These are phyloP conservation scores for Sclerodermus sp. DNA, from an alignment of 2,888 invertebrate genomes.

Conservation along the genomic window DNA sequence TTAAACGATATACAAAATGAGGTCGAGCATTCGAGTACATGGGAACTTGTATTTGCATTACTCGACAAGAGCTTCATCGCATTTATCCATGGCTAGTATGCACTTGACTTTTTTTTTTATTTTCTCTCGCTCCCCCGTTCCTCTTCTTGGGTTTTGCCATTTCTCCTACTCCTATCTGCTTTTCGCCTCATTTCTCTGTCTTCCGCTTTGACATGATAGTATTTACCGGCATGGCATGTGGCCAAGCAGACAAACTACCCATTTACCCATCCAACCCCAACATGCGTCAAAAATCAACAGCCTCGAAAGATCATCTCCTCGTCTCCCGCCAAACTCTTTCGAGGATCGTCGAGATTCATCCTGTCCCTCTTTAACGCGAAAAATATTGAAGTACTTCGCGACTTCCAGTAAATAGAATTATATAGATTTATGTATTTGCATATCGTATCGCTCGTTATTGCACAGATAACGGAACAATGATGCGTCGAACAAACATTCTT, in stretches of 20 bases:
- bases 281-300: too few relatives aligned
- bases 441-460: too few relatives aligned
- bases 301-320: too few relatives aligned
- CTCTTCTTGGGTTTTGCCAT: slow-evolving; percentile 2
- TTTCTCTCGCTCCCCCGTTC: background rate
- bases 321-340: too few relatives aligned
- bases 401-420: too few relatives aligned
- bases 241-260: slow-evolving; percentile 27
- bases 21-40: slow-evolving; percentile 21
- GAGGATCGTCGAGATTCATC: too few relatives aligned
- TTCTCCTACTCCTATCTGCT: slow-evolving; percentile 17
- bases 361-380: too few relatives aligned
- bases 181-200: slow-evolving; percentile 36
- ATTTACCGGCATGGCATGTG: slow-evolving; percentile 32
- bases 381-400: too few relatives aligned
- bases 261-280: slow-evolving; percentile 1
- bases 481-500: too few relatives aligned
- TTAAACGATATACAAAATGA: slow-evolving; percentile 19
- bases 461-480: too few relatives aligned
- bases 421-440: too few relatives aligned
- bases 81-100: slow-evolving; percentile 20
- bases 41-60: slow-evolving; percentile 9
- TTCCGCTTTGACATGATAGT: slow-evolving; percentile 29
- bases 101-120: slow-evolving; percentile 7
- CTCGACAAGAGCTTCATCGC: slow-evolving; percentile 18